Percentiles rank a stretch among this genome's conserved stretches.
Evolutionary conservation across 2,797 vertebrate genomes (phyloP).

Genomic region (Oreortyx pictus): DNA sequence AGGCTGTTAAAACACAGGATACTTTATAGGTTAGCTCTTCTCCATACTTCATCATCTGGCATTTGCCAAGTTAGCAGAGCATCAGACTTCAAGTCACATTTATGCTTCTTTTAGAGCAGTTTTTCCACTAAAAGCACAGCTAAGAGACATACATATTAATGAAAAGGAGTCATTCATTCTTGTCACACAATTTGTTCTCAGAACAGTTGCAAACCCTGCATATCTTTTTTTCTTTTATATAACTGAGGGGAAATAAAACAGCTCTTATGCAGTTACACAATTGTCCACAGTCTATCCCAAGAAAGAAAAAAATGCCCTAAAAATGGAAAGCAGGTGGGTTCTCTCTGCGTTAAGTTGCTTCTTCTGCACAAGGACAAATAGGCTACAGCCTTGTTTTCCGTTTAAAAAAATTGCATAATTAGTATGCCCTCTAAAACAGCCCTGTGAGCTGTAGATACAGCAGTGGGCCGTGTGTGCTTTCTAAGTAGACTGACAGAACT

Average conservation of each 20-base stretch:
- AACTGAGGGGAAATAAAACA: constrained; percentile 69
- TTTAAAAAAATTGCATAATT: neutral
- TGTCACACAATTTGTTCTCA: constrained; percentile 65
- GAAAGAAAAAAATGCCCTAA: constrained; percentile 44
- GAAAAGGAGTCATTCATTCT: constrained; percentile 58
- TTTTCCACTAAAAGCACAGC: constrained; percentile 54
- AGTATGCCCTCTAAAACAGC: neutral
- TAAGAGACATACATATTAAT: constrained; percentile 36
- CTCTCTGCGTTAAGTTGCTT: constrained; percentile 1
- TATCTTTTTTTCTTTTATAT: constrained; percentile 55
- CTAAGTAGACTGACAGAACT: neutral
- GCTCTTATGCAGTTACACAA: constrained; percentile 61
- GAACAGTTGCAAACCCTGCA: constrained; percentile 69
- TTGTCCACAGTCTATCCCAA: constrained; percentile 63
- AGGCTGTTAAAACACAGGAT: constrained; percentile 72
- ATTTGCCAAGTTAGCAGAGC: constrained; percentile 67
- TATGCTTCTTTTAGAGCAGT: constrained; percentile 35
- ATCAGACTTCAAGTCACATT: constrained; percentile 59
- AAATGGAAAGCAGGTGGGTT: constrained; percentile 60
- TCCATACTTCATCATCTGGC: constrained; percentile 56
- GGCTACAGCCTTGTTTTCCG: neutral
- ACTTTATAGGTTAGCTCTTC: constrained; percentile 65
- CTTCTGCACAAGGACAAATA: constrained; percentile 24
- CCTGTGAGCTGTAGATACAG: neutral
- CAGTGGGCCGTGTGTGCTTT: neutral